Evolutionary conservation across 2,113 vertebrate species (phyloP).

Genomic region (Tapirus terrestris): DNA sequence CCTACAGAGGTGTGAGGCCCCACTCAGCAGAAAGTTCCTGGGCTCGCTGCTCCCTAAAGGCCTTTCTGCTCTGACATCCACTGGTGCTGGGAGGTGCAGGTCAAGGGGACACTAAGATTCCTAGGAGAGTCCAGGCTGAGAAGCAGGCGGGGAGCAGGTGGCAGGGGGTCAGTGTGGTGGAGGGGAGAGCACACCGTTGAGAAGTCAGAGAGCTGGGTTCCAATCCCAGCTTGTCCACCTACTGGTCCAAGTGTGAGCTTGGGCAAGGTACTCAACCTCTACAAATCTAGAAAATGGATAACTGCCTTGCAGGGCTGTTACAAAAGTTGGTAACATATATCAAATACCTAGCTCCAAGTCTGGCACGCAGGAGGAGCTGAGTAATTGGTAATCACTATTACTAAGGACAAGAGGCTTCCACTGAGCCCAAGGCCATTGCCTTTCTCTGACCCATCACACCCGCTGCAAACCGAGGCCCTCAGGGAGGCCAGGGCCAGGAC

Average conservation of each 20-base stretch:
- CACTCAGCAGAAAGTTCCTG: background rate
- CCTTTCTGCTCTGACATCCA: background rate
- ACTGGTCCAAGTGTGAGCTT: background rate
- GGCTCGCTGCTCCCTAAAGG: background rate
- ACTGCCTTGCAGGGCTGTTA: background rate
- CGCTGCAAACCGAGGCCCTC: background rate
- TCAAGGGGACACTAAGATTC: background rate
- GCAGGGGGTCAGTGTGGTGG: background rate
- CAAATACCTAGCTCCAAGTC: background rate
- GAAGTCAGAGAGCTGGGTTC: background rate
- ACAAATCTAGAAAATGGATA: background rate
- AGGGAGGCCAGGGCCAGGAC: background rate
- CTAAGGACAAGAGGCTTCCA: background rate
- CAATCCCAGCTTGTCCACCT: background rate
- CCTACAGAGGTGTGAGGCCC: background rate
- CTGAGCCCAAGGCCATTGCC: background rate
- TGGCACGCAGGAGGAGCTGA: background rate
- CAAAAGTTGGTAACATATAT: background rate
- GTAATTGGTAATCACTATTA: background rate
- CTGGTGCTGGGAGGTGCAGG: background rate
- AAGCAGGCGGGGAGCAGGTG: background rate
- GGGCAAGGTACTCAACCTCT: background rate
- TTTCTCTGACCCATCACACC: background rate
- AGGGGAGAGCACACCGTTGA: background rate
- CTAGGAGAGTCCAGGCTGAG: background rate